phyloP scores from a whole-genome alignment of 1,140 invertebrate genomes.

The Parasteatoda tepidariorum region DNA sequence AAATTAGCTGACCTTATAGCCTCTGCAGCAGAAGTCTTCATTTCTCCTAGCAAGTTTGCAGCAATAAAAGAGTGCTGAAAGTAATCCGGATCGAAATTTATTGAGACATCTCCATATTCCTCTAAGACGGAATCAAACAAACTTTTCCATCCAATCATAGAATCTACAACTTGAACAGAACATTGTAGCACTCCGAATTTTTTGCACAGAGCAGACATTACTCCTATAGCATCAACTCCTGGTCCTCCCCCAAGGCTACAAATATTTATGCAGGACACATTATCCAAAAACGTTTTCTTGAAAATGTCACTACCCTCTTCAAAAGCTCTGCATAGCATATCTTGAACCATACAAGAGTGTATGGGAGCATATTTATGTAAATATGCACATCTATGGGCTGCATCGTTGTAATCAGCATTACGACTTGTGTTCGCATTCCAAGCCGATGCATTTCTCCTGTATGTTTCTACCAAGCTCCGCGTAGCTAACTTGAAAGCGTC shows the following conservation, averaged over 20 bases:
- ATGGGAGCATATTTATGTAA: background rate
- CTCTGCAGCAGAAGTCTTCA: background rate
- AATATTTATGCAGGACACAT: no score
- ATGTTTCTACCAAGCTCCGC: no score
- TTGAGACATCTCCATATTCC: no score
- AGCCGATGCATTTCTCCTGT: no score
- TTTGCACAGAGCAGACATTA: slow-evolving; percentile 1
- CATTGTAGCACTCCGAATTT: background rate
- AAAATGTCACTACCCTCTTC: no score
- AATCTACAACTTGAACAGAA: slow-evolving; percentile 6
- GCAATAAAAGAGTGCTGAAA: background rate
- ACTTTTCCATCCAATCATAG: background rate
- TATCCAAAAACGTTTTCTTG: no score
- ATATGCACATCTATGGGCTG: background rate
- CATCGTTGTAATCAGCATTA: background rate
- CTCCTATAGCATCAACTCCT: slow-evolving; percentile 2
- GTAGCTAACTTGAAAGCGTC: no score
- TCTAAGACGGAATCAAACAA: background rate
- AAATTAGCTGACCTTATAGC: background rate
- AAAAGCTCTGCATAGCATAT: background rate
- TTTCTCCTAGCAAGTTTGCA: slow-evolving; percentile 1
- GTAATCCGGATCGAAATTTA: no score
- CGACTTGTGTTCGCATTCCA: no score
- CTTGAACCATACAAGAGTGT: background rate
- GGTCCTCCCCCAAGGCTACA: slow-evolving; percentile 24